Base-by-base conservation (phyloP, 2,113 vertebrate species). In the Xerus inauris region DNA sequence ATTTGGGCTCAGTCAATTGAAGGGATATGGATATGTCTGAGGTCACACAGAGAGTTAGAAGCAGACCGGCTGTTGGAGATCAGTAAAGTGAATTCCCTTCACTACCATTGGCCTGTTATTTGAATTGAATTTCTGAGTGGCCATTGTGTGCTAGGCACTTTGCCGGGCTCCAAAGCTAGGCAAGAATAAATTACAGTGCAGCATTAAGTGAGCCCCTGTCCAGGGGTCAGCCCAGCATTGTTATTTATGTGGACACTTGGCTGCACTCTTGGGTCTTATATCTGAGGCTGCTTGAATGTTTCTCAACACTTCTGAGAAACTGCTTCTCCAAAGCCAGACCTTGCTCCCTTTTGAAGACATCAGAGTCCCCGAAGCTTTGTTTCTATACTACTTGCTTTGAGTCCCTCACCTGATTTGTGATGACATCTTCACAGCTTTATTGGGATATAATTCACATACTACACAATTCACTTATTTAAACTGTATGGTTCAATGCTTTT, bases 401-500 rank as follows among this genome's bases (percentile, higher is more conserved):
- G 19, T 22, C 79, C 40, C 35, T 30, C 28, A 93, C 35, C 47
- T 87, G 54, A 91, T 81, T 76, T 45, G 45, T 88, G 51, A 80
- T 87, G 67, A 80, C 79, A 79, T 89, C 91, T 77, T 89, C 77
- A 73, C 19, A 84, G 59, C 26, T 92, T 96, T 94, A 87, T 71
- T 67, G 62, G 92, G 51, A 51, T 79, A 71, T 40, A 79, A 89
- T 87, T 91, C 22, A 32, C n/a, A 40, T 67, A 45, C 20, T 79
- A 30, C 26, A 89, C n/a, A 42, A 69, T 80, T 87, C 19, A 13
- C 8, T 28, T 35, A 40, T 57, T 80, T 79, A 87, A 96, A 84
- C 57, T 65, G n/a, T 80, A 45, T 30, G 77, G 26, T 87, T 65
- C 4, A 38, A 11, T 54, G 26, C 9, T 65, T 71, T 65, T 57